These are phyloP conservation scores for Campoplex nolae DNA, from an alignment of 2,888 invertebrate genomes.

Conservation along the genomic window DNA sequence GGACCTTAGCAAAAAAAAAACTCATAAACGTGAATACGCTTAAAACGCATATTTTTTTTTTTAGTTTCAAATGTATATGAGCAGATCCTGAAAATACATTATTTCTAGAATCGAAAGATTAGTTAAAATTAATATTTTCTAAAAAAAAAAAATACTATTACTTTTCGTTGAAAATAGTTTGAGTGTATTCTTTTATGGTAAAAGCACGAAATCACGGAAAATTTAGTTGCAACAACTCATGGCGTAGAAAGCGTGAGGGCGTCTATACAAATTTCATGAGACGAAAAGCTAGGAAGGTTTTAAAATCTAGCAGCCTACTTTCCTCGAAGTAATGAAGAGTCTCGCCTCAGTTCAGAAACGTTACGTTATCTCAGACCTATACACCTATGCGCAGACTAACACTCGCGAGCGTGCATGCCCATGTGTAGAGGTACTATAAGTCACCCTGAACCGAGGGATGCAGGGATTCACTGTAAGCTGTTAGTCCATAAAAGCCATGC, in stretches of 20 bases:
- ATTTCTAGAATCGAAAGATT: background rate
- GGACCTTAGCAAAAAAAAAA: background rate
- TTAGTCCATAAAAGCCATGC: slow-evolving; percentile 71
- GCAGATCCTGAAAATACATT: background rate
- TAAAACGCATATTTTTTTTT: no score
- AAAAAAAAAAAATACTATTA: background rate
- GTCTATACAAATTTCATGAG: background rate
- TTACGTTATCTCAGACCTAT: slow-evolving; percentile 6
- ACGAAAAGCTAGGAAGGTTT: slow-evolving; percentile 7
- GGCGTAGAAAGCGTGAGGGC: background rate
- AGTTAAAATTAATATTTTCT: background rate
- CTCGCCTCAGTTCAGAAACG: slow-evolving; percentile 13
- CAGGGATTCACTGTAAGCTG: slow-evolving; percentile 68
- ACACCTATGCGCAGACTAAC: background rate
- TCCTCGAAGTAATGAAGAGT: slow-evolving; percentile 47
- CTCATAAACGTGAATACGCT: no score
- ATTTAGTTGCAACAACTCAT: background rate
- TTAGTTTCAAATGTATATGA: no score
- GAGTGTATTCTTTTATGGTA: background rate
- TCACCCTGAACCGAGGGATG: slow-evolving; percentile 57
- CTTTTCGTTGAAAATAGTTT: background rate
- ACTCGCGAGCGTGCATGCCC: background rate
- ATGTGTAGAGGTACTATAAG: slow-evolving; percentile 43
- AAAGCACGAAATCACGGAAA: background rate
- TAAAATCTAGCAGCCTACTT: slow-evolving; percentile 25